Base-by-base conservation (phyloP, 2,888 invertebrate species). In the Epiblema foenella region DNA sequence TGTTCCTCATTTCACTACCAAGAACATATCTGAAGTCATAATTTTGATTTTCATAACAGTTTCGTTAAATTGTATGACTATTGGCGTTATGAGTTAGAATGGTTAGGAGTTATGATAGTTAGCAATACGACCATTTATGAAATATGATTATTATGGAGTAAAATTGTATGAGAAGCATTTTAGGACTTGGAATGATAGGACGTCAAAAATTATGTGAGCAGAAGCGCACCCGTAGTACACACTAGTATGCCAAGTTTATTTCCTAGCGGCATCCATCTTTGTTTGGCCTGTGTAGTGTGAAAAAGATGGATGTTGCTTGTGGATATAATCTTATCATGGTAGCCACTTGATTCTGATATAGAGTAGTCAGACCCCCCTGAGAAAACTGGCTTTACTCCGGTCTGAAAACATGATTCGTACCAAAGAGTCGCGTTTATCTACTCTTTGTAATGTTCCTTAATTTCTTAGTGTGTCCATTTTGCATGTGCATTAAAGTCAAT, bases 381-480 rank as follows among this genome's bases (percentile, higher is more conserved):
- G 20, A 56, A 57, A 29, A 52, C 51, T 57, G 60, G 37, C 39
- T 54, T 52, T 17, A 5, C 56, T 11, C 46, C 24, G 54, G 56
- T 65, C 56, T 65, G 56, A 77, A 83, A 84, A 84, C 78, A 77
- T 81, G 79, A 84, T 80, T 84, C 78, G 88, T 90, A 89, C 93
- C 93, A 93, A 93, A 93, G 93, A 92, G 93, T 90, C 85, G 79
- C 81, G 82, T 84, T 85, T 83, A 86, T 83, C 83, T 86, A 84
- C 92, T 92, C 92, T 92, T 90, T 90, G 91, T 83, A 82, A 85
- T 84, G 87, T 89, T 88, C 88, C 87, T 88, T 82, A 74, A 76
- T 79, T 80, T 82, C 79, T 80, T 78, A 77, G 75, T 77, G 76
- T 77, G 75, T 74, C 64, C 74, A 79, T 79, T 80, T 83, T 88